Conservation (phyloP, 1,140 invertebrate species). For the Periplaneta americana region DNA sequence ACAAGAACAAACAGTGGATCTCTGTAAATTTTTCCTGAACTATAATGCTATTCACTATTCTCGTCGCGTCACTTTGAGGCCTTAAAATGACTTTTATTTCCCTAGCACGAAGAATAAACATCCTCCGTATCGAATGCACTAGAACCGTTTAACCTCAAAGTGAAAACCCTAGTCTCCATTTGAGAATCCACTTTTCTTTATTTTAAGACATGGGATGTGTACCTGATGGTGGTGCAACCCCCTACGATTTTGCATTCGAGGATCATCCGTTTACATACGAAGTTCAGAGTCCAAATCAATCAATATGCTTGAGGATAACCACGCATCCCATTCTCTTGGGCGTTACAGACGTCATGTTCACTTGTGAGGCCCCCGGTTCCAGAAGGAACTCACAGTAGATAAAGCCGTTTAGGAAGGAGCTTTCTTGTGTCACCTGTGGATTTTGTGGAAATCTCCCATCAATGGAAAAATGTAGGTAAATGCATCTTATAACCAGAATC, state of each 20-base stretch:
- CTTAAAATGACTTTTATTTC: background rate
- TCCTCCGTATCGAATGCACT: background rate
- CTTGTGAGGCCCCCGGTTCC: background rate
- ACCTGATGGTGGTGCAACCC: too few species aligned
- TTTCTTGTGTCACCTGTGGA: background rate
- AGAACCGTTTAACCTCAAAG: background rate
- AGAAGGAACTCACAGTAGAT: background rate
- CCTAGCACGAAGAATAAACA: too few species aligned
- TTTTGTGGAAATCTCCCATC: background rate
- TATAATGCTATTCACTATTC: background rate
- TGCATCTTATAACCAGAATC: background rate
- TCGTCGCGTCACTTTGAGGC: background rate
- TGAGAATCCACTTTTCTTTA: background rate
- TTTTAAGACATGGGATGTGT: background rate
- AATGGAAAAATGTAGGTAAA: background rate
- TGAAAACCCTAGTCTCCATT: background rate
- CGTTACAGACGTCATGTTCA: background rate
- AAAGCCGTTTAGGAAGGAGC: background rate
- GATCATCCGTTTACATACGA: background rate
- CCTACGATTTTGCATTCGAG: too few species aligned
- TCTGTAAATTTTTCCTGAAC: background rate
- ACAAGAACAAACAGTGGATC: background rate
- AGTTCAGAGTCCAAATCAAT: background rate
- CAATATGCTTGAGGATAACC: background rate
- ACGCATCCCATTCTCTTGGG: background rate